Percentiles rank a stretch among this genome's conserved stretches.
phyloP scores from a whole-genome alignment of 2,888 invertebrate species.

The Bruchidius siliquastri region DNA sequence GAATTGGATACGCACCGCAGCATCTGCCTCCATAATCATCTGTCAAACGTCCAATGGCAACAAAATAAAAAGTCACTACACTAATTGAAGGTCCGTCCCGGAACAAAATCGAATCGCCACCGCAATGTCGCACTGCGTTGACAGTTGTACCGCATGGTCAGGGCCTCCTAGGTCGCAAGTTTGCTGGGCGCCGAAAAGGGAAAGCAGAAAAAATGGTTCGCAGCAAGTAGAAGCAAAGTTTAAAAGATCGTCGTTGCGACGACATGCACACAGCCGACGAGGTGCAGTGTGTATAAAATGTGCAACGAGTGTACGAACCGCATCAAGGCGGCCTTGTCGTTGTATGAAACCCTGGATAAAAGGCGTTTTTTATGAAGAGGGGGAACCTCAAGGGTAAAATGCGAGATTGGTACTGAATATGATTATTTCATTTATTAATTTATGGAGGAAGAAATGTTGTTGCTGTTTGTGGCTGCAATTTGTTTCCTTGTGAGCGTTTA shows the following conservation, averaged over 20 bases:
- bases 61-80: conserved; percentile 9
- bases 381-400: conserved; percentile 43
- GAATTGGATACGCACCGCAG: conserved; percentile 31
- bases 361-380: conserved; percentile 42
- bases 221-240: not conserved
- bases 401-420: conserved; percentile 29
- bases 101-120: not conserved
- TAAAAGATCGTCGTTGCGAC: conserved; percentile 8
- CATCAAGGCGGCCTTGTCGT: conserved; percentile 42
- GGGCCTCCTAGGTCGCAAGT: not conserved
- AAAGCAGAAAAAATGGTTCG: not conserved
- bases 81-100: not conserved
- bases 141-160: not conserved
- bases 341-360: conserved; percentile 43
- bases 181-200: not conserved
- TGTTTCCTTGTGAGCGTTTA: conserved; percentile 7
- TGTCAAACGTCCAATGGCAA: conserved; percentile 10
- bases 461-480: conserved; percentile 10
- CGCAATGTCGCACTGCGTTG: not conserved
- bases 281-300: conserved; percentile 26
- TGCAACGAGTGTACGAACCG: conserved; percentile 36
- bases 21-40: conserved; percentile 28
- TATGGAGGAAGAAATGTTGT: conserved; percentile 20
- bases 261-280: conserved; percentile 23
- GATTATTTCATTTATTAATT: conserved; percentile 25